Base-by-base conservation (phyloP, 2,113 vertebrate species). In the Typhlomys cinereus region DNA sequence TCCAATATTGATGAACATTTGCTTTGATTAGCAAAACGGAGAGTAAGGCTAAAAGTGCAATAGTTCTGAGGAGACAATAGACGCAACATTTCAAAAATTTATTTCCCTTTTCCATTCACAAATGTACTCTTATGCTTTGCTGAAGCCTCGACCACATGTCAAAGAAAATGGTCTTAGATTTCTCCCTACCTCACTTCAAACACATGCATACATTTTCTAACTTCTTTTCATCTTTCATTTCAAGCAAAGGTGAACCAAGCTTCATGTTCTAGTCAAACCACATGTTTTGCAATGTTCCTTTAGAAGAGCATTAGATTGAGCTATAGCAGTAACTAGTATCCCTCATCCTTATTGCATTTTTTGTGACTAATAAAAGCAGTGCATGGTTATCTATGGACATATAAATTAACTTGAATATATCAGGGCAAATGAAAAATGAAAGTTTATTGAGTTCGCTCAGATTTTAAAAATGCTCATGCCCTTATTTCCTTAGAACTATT, bases 21-120 rank as follows among this genome's bases (percentile, higher is more conserved):
- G 88, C 74, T 89, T 93, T 95, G 76, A 92, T 96, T 95, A 97
- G 94, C 90, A 92, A 85, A 95, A 90, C 64, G 15, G 71, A 96
- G 88, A 94, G 93, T 91, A 93, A 94, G 39, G 39, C 87, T 93
- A 64, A 74, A 84, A 92, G 78, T 91, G 69, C 70, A 84, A 73
- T 88, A 62, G 39, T 52, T 93, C 85, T 78, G 69, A 2, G 67
- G 27, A 79, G 91, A 81, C 41, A 67, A 78, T 27, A 73, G 85
- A 73, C 23, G 82, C 25, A 57, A 64, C 36, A 76, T 70, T 95
- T 90, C 76, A 89, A n/a, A 36, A 73, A 96, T 94, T 92, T 89
- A 85, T 90, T 91, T 95, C 52, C 52, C 31, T 85, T 87, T 93
- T 91, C 48, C 82, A 41, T 91, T 94, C 95, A 48, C 74, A 95